Evolutionary conservation across 2,797 vertebrate species (phyloP), one percentile per base, ranked within the genome.

Genomic region (Phylloscopus collybita): DNA sequence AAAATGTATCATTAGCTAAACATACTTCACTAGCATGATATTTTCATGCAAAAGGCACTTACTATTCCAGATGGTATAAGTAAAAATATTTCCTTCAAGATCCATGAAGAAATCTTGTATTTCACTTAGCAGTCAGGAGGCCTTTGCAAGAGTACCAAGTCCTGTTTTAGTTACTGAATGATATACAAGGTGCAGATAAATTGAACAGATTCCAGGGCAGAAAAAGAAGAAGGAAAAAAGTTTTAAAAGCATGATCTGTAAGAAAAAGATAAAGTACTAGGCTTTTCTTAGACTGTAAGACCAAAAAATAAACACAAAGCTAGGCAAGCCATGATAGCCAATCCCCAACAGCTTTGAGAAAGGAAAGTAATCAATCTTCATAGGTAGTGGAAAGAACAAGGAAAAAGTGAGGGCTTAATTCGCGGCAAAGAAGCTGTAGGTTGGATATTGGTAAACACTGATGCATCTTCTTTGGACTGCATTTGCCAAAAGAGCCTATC

Each of bases 351-450:
- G 67, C 38, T 86, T 80, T 38, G 45, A 90, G 67, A 86, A 74
- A 80, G 65, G 53, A 85, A 42, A 79, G 60, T 25, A 84, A 89
- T 78, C 57, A 87, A 74, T 78, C 84, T 93, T 95, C 57, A 54
- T 34, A 67, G 71, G 20, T 21, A 64, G 38, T 27, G 16, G 42
- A 78, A 90, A 80, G 50, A 89, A 61, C 19, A 89, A 60, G 53
- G 22, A 3, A 87, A 66, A 95, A 87, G 32, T 26, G 47, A 44
- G 64, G 11, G 65, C 6, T 89, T 87, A 85, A 79, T 89, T 83
- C 85, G 65, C 38, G 76, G 49, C 21, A 47, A 71, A 65, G 47
- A 74, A 65, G 29, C 51, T 38, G 34, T 19, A 49, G 34, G 12
- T n/a, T 87, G 30, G 45, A 42, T 87, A 90, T 64, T 54, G 71